Evolutionary conservation across 2,113 vertebrate species (phyloP).

Genomic region (Larimichthys crocea): DNA sequence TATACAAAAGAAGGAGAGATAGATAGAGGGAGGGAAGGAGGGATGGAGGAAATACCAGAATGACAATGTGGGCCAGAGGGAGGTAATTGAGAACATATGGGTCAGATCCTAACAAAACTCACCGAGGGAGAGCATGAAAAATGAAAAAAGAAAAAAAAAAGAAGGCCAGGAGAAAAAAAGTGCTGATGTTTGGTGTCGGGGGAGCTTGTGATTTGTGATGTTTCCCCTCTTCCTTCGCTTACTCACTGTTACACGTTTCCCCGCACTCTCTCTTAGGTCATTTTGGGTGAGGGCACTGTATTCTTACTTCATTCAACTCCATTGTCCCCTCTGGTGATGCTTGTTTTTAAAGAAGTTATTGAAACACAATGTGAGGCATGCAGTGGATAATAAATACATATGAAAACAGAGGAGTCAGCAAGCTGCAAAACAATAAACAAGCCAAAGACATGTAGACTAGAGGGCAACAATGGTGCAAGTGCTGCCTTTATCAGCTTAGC

Average conservation of each 20-base stretch:
- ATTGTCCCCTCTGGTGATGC: neutral
- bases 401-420: neutral
- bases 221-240: constrained; percentile 46
- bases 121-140: constrained; percentile 33
- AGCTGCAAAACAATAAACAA: constrained; percentile 1
- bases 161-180: constrained; percentile 49
- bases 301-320: constrained; percentile 43
- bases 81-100: constrained; percentile 87
- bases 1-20: constrained; percentile 39
- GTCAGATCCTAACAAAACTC: constrained; percentile 66
- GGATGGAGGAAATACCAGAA: constrained; percentile 85
- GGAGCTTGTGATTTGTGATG: constrained; percentile 61
- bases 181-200: constrained; percentile 65
- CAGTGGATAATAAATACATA: constrained; percentile 5
- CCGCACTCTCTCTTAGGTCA: constrained; percentile 49
- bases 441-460: neutral
- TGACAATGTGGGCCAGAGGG: constrained; percentile 83
- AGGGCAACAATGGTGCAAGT: neutral
- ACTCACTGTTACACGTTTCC: constrained; percentile 45
- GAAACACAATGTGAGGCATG: constrained; percentile 17
- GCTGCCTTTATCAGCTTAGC: neutral
- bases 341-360: constrained; percentile 27
- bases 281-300: constrained; percentile 61
- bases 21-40: constrained; percentile 50
- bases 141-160: constrained; percentile 28